phyloP scores from a whole-genome alignment of 2,888 invertebrate genomes.

The Philonicus albiceps region DNA sequence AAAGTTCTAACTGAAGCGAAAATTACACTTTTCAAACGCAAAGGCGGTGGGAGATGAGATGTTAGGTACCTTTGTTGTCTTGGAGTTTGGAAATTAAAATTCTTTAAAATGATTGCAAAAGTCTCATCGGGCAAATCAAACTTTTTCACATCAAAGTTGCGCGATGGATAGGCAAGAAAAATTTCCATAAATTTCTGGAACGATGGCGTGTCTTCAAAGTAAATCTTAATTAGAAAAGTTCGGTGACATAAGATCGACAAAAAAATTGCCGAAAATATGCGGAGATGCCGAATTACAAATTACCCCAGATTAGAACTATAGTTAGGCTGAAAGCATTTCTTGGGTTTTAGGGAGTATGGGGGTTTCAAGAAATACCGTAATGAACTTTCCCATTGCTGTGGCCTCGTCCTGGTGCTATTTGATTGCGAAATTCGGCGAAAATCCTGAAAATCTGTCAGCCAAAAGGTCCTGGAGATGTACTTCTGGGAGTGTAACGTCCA shows the following conservation, averaged over 20 bases:
- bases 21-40: neutral
- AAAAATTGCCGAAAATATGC: neutral
- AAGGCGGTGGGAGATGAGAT: neutral
- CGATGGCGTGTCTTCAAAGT: neutral
- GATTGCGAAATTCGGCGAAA: neutral
- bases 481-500: neutral
- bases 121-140: neutral
- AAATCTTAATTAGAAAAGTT: constrained; percentile 40
- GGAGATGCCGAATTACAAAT: neutral
- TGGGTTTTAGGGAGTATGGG: neutral
- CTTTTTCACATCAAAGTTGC: constrained; percentile 17
- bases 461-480: neutral
- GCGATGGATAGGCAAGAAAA: neutral
- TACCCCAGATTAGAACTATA: neutral
- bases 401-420: neutral
- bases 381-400: constrained; percentile 24
- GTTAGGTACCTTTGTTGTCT: neutral
- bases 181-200: constrained; percentile 12
- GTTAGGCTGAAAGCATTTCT: neutral
- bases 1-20: neutral
- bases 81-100: constrained; percentile 7
- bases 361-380: neutral
- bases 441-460: neutral
- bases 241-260: constrained; percentile 14
- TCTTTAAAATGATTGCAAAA: constrained; percentile 3